Conservation (phyloP, 2,797 vertebrate species). For the Pagetopsis macropterus region DNA sequence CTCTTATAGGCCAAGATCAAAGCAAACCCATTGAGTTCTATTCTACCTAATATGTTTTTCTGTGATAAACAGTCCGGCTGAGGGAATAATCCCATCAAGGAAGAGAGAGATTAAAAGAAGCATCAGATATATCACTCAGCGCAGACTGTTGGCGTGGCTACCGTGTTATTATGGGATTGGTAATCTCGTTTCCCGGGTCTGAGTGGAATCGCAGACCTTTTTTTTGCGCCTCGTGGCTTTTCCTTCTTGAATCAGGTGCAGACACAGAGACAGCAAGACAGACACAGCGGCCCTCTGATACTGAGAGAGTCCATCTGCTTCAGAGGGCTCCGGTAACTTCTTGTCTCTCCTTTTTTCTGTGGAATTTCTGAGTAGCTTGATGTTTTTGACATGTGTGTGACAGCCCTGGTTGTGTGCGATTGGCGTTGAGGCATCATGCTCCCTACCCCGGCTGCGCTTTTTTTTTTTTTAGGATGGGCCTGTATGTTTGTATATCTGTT, state of each 20-base stretch:
- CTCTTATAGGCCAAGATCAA: constrained; percentile 73
- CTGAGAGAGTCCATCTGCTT: constrained; percentile 76
- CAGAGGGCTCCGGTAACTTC: constrained; percentile 75
- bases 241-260: constrained; percentile 64
- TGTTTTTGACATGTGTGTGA: constrained; percentile 91
- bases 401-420: constrained; percentile 83
- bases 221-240: constrained; percentile 51
- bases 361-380: constrained; percentile 90
- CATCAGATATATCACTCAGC: constrained; percentile 78
- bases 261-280: constrained; percentile 69
- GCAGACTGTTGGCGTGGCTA: constrained; percentile 70
- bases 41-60: constrained; percentile 81
- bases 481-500: constrained; percentile 46
- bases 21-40: constrained; percentile 78
- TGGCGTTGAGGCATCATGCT: constrained; percentile 80
- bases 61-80: constrained; percentile 80
- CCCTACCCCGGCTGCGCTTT: constrained; percentile 82
- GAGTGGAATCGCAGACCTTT: constrained; percentile 69
- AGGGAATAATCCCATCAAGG: constrained; percentile 82
- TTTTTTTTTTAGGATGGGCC: constrained; percentile 49
- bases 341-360: constrained; percentile 76
- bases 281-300: constrained; percentile 69
- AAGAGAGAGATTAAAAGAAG: constrained; percentile 75
- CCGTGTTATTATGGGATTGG: constrained; percentile 78
- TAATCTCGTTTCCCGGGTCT: constrained; percentile 77